These are phyloP conservation scores for Caenorhabditis elegans DNA, from an alignment of 1,140 invertebrate species.

Conservation along the genomic window DNA sequence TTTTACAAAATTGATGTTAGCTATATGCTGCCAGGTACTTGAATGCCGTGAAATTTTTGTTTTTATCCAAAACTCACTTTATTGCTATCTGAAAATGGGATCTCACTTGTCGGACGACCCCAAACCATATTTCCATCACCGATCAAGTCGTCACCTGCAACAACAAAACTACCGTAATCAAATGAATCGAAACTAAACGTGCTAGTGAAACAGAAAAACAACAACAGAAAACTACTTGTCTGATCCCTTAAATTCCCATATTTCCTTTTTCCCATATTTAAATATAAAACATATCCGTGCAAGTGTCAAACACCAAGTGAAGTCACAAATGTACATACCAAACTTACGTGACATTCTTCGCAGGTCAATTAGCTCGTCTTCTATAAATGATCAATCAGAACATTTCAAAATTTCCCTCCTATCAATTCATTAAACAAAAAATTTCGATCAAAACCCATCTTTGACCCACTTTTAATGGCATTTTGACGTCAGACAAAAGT, in stretches of 20 bases:
- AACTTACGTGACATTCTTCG: slow-evolving; percentile 29
- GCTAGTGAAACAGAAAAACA: not conserved
- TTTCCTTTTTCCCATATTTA: not conserved
- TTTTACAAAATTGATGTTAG: too few species aligned
- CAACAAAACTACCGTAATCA: not conserved
- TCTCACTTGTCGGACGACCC: slow-evolving; percentile 16
- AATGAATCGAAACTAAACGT: not conserved
- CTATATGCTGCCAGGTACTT: too few species aligned
- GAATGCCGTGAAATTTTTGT: too few species aligned
- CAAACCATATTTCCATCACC: slow-evolving; percentile 20
- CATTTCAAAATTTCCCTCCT: too few species aligned
- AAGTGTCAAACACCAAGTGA: slow-evolving; percentile 13
- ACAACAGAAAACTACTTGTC: not conserved
- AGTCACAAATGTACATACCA: not conserved
- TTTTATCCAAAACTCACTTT: not conserved
- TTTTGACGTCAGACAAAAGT: not conserved
- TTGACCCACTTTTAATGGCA: not conserved
- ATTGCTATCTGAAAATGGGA: not conserved
- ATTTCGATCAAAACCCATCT: not conserved
- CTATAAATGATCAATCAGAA: not conserved
- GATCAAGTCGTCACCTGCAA: slow-evolving; percentile 2
- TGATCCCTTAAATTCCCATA: not conserved
- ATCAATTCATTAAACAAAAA: not conserved
- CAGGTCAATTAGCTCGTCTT: slow-evolving; percentile 5
- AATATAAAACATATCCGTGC: not conserved